Evolutionary conservation across 2,888 invertebrate species (phyloP), one percentile per base, ranked within the genome.

Genomic region (Boloria euphrosyne): DNA sequence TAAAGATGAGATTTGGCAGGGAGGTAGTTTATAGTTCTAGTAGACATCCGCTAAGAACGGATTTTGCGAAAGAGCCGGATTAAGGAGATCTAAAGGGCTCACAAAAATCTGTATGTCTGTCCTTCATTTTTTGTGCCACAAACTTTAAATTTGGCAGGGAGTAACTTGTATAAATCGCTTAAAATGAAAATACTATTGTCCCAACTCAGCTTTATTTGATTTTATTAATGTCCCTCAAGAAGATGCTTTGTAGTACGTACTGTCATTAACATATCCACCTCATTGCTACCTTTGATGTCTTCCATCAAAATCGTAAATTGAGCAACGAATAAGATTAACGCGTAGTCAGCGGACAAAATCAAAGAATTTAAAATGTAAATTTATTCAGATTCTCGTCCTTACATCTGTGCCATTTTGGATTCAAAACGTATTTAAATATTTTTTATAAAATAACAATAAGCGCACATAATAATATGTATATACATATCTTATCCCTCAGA

Each of bases 221-320:
- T 57, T n/a, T 57, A 57, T 22, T 46, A 46, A 22, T 27, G 46
- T 55, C 57, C 57, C 57, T 46, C 22, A 57, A 46, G 57, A 27
- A 46, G 22, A 22, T 27, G 22, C 57, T 57, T 57, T 57, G 57
- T 57, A 57, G 22, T 57, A 22, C 13, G 46, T 38, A 22, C 16
- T 57, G 57, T 46, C 57, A 43, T 51, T 43, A 61, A 44, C 51
- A 51, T 22, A 44, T 44, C 51, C 2, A 57, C 55, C 54, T 57
- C 44, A 44, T 49, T 49, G 47, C 46, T 47, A 47, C 54, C 62
- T 62, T 54, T 62, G 62, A 62, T 62, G 62, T 62, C 16, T 62
- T 46, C 53, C 54, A 47, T 62, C 62, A 62, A 62, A 62, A 46
- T 46, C n/a, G 62, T 38, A 54, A 54, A 62, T 38, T 46, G 44